These are phyloP conservation scores for Diaphora mendica DNA, from an alignment of 2,888 invertebrate species.

Conservation along the genomic window DNA sequence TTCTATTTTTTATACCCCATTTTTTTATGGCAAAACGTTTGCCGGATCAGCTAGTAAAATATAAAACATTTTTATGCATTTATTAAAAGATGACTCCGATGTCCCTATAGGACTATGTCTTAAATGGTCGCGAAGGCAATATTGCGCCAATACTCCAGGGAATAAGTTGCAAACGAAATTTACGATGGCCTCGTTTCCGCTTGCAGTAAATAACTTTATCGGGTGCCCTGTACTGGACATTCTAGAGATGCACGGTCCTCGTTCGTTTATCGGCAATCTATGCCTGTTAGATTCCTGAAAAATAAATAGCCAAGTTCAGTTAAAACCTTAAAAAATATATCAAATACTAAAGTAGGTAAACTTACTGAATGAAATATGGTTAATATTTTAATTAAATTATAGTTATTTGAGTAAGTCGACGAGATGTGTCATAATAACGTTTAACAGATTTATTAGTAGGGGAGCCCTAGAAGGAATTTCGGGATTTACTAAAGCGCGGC, in stretches of 20 bases:
- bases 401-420: no score
- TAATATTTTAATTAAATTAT: no score
- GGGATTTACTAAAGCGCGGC: no score
- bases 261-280: slow-evolving; percentile 18
- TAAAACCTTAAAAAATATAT: not conserved
- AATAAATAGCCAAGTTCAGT: not conserved
- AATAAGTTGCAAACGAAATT: slow-evolving; percentile 78
- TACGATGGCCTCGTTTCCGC: slow-evolving; percentile 69
- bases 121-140: slow-evolving; percentile 55
- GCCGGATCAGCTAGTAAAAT: no score
- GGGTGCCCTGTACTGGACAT: slow-evolving; percentile 65
- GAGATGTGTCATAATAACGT: no score
- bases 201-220: slow-evolving; percentile 77
- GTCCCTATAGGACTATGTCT: slow-evolving; percentile 1
- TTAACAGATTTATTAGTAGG: no score
- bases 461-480: no score
- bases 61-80: not conserved
- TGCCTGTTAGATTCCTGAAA: slow-evolving; percentile 11
- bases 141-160: slow-evolving; percentile 63
- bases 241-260: slow-evolving; percentile 38
- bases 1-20: no score
- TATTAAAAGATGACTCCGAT: not conserved
- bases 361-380: no score
- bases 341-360: not conserved
- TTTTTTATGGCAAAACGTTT: no score